Evolutionary conservation across 92 coral and sea anemone species (phyloP).

Genomic region (Anthopleura xanthogrammica): DNA sequence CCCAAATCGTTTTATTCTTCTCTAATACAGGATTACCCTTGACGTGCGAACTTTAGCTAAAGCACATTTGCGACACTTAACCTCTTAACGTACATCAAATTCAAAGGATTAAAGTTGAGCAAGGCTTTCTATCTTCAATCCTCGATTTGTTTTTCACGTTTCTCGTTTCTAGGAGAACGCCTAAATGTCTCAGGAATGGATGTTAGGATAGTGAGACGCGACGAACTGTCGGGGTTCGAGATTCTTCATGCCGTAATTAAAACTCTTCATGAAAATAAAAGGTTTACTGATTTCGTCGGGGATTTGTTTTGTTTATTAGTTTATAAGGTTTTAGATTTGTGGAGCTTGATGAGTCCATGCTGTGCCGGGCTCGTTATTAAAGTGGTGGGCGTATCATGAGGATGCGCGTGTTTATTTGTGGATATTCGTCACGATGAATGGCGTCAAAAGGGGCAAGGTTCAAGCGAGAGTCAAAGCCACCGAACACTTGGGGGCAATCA

Average conservation of each 20-base stretch:
- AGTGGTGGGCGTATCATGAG: not conserved
- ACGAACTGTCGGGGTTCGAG: not conserved
- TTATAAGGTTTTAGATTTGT: not conserved
- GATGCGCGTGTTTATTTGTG: too few species aligned
- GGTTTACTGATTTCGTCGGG: not conserved
- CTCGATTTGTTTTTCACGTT: not conserved
- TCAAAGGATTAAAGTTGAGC: not conserved
- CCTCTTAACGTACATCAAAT: not conserved
- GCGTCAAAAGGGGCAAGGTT: too few species aligned
- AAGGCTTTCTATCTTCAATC: not conserved
- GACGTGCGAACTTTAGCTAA: slow-evolving; percentile 9
- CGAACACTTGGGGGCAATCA: too few species aligned
- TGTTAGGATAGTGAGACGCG: too few species aligned
- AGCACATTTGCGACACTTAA: slow-evolving; percentile 6
- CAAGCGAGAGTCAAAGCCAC: too few species aligned
- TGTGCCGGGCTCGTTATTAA: not conserved
- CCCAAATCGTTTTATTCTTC: not conserved
- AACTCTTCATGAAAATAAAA: not conserved
- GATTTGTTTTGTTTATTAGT: not conserved
- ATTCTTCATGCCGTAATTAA: not conserved
- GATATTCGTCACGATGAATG: too few species aligned
- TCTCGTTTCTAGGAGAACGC: too few species aligned
- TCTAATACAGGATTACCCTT: slow-evolving; percentile 10
- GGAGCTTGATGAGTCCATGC: not conserved
- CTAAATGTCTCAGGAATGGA: too few species aligned